These are phyloP conservation scores for Epinotia ramella DNA, from an alignment of 2,888 invertebrate species.

Conservation along the genomic window DNA sequence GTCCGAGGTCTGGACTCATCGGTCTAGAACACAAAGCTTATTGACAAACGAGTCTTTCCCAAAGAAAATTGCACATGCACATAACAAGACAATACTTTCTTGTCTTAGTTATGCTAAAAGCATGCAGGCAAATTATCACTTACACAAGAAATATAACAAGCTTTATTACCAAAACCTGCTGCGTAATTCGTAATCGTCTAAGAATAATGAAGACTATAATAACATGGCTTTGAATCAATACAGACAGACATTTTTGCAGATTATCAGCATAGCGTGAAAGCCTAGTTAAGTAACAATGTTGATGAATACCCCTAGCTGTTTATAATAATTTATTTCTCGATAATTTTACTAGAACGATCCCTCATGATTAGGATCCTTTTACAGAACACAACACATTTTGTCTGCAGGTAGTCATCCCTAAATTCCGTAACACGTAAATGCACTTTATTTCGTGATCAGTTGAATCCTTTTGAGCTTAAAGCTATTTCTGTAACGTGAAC, in stretches of 20 bases:
- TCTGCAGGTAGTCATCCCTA: constrained; percentile 40
- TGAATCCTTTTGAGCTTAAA: constrained; percentile 25
- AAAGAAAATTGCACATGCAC: constrained; percentile 9
- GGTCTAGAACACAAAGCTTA: constrained; percentile 8
- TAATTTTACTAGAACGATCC: constrained; percentile 39
- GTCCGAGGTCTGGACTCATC: no score
- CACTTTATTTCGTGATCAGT: constrained; percentile 20
- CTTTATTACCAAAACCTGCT: constrained; percentile 21
- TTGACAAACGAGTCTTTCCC: constrained; percentile 9
- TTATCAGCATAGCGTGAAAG: not conserved
- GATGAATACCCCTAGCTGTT: constrained; percentile 28
- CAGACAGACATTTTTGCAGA: constrained; percentile 10
- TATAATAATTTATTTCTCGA: constrained; percentile 36
- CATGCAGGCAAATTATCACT: constrained; percentile 9
- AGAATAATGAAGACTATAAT: constrained; percentile 21
- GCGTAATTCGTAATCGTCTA: constrained; percentile 19
- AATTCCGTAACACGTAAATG: constrained; percentile 19
- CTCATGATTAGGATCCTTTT: constrained; percentile 37
- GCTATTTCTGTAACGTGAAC: constrained; percentile 37
- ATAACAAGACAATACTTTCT: not conserved
- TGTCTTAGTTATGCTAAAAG: not conserved
- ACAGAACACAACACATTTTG: constrained; percentile 38
- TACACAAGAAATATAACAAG: constrained; percentile 8
- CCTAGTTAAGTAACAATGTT: constrained; percentile 31
- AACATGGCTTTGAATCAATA: constrained; percentile 23